Evolutionary conservation across 2,113 vertebrate species (phyloP), one percentile per base, ranked within the genome.

Genomic region (Malaclemys terrapin): DNA sequence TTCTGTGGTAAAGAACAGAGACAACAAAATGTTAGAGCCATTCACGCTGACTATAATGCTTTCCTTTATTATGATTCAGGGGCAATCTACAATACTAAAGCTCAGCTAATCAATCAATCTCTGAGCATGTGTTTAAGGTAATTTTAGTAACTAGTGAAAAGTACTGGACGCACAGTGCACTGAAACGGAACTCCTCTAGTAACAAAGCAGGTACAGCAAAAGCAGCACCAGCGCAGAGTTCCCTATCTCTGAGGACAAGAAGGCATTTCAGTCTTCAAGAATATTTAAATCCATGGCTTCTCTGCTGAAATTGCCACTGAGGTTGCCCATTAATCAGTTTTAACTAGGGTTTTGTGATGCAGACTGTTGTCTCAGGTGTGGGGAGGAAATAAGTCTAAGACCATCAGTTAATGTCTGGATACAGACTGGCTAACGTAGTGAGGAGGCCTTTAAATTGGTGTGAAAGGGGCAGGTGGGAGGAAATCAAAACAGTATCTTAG

Each of bases 21-120:
- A 20, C 65, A 69, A 84, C 50, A 85, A 83, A 82, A 5, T 24
- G 27, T 47, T 79, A 79, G 91, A 76, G n/a, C 2, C 8, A 89
- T 82, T 47, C 1, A 79, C 53, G 65, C 3, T 84, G 69, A 5
- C 1, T 2, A 8, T 65, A 75, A 49, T 5, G 79, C 0, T 1
- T 42, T 93, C 84, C 6, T 76, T 84, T 62, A 17, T 3, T 62
- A 4, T 47, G 27, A 59, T 47, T 19, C 22, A 59, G 42, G 84
- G 11, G 22, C 5, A 57, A 38, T 2, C 45, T 6, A 2, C 83
- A 65, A n/a, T 12, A 76, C 2, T 59, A 42, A 25, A 25, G 56
- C 8, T 31, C 20, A 57, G 10, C 12, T 87, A 62, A 87, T 29
- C 87, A 10, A 84, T 59, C 52, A 31, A 10, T 22, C 85, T 84